Evolutionary conservation across 2,888 invertebrate genomes (phyloP), one percentile per base, ranked within the genome.

Genomic region (Scaptomyza polygonia): DNA sequence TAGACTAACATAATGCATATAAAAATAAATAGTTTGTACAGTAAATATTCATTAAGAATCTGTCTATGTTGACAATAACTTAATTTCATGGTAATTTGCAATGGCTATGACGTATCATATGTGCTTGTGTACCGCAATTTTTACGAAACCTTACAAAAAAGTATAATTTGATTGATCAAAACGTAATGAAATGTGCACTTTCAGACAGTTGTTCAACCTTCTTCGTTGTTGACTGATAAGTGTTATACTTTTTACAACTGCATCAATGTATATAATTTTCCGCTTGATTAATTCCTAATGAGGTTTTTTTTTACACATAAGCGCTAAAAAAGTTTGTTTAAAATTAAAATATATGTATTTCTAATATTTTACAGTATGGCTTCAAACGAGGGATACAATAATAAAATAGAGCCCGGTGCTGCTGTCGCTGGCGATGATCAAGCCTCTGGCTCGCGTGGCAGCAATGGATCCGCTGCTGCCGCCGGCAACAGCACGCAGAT

Each of bases 371-470:
- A 5, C 66, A 89, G 89, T 55, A 90, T 90, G 90, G 86, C 89
- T 67, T 82, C 80, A 69, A 90, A 90, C 75, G 89, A 88, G 74
- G 88, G 82, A 49, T 89, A 84, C 75, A 82, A 87, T 64, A 80
- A 75, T 39, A 87, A 73, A 71, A 81, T 72, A 64, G 88, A 86
- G 40, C 76, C 68, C n/a, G 75, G 78, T 14, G 82, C 68, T 18
- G 62, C 63, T 7, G 45, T 48, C 7, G 21, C 48, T 39, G 75
- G 76, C 29, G 81, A 85, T 64, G 85, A 76, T 39, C 78, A 67
- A 32, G 53, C 79, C 0, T 54, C 77, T 0, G 75, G 70, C 2
- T 79, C 80, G 3, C 62, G 78, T 6, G 52, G 59, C 36, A 76
- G 85, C 49, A 55, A 61, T 66, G 58, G 47, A 7, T 56, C 32